Percentiles rank a stretch among this genome's conserved stretches.
Evolutionary conservation across 2,888 invertebrate genomes (phyloP).

Genomic region (Colostygia pectinataria): DNA sequence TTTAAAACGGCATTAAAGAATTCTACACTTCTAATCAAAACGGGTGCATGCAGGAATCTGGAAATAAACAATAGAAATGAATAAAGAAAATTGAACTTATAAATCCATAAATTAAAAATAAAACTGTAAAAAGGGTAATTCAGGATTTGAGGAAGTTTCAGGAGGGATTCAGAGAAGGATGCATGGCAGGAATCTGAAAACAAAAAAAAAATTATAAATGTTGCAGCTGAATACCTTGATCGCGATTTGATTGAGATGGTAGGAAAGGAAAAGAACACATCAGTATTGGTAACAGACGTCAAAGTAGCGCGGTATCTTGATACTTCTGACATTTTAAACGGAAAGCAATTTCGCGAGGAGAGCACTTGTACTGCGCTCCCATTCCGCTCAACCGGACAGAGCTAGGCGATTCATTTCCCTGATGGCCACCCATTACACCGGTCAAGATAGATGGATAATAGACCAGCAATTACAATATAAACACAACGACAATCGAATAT

Average conservation of each 20-base stretch:
- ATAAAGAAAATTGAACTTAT: neutral
- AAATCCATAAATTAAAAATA: too few relatives aligned
- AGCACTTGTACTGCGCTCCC: conserved; percentile 63
- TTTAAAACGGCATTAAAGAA: too few relatives aligned
- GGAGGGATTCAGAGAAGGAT: neutral
- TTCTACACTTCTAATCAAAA: too few relatives aligned
- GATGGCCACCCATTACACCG: conserved; percentile 78
- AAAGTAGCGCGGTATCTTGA: conserved; percentile 54
- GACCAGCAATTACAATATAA: conserved; percentile 79
- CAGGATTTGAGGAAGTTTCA: neutral
- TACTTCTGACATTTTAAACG: conserved; percentile 63
- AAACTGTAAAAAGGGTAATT: too few relatives aligned
- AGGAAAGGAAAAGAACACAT: conserved; percentile 27
- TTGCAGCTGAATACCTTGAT: neutral
- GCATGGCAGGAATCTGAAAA: conserved; percentile 32
- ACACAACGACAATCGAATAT: conserved; percentile 79
- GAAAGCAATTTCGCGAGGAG: conserved; percentile 68
- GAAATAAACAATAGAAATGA: too few relatives aligned
- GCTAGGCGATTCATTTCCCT: conserved; percentile 74
- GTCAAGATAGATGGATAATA: conserved; percentile 80
- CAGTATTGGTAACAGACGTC: conserved; percentile 48
- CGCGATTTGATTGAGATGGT: conserved; percentile 15
- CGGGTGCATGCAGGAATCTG: conserved; percentile 10
- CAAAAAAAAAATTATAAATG: conserved; percentile 7
- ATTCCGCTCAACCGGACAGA: conserved; percentile 61